phyloP scores from a whole-genome alignment of 2,888 invertebrate species.

The Artemia sinica region DNA sequence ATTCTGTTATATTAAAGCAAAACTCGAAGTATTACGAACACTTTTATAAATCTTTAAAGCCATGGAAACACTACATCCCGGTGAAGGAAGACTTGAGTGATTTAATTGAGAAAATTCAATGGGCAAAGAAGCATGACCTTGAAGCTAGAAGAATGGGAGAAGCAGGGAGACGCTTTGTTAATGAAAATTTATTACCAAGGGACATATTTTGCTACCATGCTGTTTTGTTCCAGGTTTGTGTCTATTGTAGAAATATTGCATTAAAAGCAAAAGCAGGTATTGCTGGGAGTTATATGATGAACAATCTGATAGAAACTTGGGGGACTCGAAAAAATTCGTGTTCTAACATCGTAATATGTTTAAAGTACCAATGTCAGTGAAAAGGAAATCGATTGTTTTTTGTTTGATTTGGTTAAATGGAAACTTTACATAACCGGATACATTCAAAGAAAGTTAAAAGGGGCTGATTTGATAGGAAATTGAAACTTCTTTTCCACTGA shows the following conservation, averaged over 20 bases:
- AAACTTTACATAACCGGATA: too few species aligned
- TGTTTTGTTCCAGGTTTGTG: constrained; percentile 43
- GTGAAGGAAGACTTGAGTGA: constrained; percentile 60
- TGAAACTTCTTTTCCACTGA: too few species aligned
- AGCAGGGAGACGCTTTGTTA: constrained; percentile 50
- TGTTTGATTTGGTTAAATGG: too few species aligned
- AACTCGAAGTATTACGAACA: constrained; percentile 85
- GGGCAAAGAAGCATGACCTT: constrained; percentile 55
- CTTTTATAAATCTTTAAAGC: constrained; percentile 59
- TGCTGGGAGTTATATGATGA: not conserved
- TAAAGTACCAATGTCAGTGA: too few species aligned
- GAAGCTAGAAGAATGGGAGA: constrained; percentile 46
- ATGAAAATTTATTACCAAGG: constrained; percentile 58
- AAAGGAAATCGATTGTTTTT: too few species aligned
- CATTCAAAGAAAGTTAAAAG: too few species aligned
- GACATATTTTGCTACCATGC: constrained; percentile 77
- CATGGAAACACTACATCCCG: constrained; percentile 66
- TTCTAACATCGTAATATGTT: not conserved
- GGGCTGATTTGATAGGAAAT: too few species aligned
- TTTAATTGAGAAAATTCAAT: constrained; percentile 54
- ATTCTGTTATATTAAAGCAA: constrained; percentile 74
- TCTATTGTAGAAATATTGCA: not conserved
- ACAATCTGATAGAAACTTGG: not conserved
- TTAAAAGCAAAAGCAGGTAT: not conserved
- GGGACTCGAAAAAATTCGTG: not conserved